A percentile compares a stretch with the other conserved stretches of the same genome.
Conservation (phyloP, 2,113 vertebrate species). For the Hyaena hyaena region DNA sequence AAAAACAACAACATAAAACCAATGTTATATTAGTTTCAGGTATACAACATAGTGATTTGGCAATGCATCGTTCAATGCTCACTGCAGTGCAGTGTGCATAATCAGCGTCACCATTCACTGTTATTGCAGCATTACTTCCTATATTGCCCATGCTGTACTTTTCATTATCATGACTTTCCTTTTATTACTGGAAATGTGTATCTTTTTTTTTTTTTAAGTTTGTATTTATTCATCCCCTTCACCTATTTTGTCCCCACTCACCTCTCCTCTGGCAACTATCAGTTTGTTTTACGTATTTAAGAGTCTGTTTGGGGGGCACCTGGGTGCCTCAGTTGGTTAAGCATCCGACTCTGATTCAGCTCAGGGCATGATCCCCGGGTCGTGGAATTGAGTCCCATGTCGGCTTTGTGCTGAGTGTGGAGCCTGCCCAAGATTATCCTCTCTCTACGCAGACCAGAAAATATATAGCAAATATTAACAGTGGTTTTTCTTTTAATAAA, state of each 20-base stretch:
- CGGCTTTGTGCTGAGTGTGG: no score
- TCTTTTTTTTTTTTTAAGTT: background rate
- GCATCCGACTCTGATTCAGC: no score
- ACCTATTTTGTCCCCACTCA: background rate
- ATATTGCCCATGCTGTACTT: background rate
- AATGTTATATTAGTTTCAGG: background rate
- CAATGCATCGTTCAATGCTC: background rate
- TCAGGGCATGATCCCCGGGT: no score
- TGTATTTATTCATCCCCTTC: background rate
- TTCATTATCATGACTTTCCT: background rate
- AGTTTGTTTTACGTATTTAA: background rate
- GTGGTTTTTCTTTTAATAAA: background rate
- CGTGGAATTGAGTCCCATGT: no score
- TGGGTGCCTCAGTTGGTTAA: no score
- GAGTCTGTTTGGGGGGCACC: background rate
- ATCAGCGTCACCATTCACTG: background rate
- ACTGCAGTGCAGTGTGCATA: background rate
- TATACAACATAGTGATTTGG: background rate
- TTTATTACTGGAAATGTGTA: background rate
- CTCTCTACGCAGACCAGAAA: background rate
- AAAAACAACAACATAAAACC: no score
- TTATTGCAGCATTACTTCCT: background rate
- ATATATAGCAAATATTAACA: background rate
- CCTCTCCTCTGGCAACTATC: background rate
- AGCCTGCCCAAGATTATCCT: no score